phyloP scores from a whole-genome alignment of 2,888 invertebrate species.

The Ophioninae sp. region DNA sequence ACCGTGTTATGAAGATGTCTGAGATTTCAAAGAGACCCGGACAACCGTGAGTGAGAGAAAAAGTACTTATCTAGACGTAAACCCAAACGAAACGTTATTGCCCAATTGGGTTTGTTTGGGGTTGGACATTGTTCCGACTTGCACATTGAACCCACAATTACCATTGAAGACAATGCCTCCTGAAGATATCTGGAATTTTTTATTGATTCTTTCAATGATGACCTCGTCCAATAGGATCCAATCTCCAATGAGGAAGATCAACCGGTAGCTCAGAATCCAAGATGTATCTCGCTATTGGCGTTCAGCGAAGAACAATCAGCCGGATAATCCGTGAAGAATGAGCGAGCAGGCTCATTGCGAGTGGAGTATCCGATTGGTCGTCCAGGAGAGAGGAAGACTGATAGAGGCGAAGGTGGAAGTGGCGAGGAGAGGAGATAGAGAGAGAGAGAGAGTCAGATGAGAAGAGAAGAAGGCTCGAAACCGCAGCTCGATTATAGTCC shows the following conservation, averaged over 20 bases:
- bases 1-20: too few species aligned
- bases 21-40: too few species aligned
- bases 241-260: background rate
- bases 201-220: background rate
- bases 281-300: slow-evolving; percentile 24
- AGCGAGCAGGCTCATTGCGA: slow-evolving; percentile 31
- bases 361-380: slow-evolving; percentile 36
- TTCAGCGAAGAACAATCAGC: slow-evolving; percentile 3
- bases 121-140: too few species aligned
- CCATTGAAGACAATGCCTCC: background rate
- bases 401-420: slow-evolving; percentile 14
- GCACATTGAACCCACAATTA: background rate
- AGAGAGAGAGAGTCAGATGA: slow-evolving; percentile 30
- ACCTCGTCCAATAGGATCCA: background rate
- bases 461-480: background rate
- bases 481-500: slow-evolving; percentile 7
- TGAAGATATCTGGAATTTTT: background rate
- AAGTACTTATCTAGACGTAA: background rate
- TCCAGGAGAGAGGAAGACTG: slow-evolving; percentile 27
- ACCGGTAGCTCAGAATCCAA: background rate
- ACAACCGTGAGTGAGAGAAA: too few species aligned
- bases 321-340: slow-evolving; percentile 27
- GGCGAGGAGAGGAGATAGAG: slow-evolving; percentile 16
- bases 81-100: too few species aligned
- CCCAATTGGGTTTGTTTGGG: too few species aligned